Conservation (phyloP, 2,113 vertebrate genomes). For the Gallinago media region DNA sequence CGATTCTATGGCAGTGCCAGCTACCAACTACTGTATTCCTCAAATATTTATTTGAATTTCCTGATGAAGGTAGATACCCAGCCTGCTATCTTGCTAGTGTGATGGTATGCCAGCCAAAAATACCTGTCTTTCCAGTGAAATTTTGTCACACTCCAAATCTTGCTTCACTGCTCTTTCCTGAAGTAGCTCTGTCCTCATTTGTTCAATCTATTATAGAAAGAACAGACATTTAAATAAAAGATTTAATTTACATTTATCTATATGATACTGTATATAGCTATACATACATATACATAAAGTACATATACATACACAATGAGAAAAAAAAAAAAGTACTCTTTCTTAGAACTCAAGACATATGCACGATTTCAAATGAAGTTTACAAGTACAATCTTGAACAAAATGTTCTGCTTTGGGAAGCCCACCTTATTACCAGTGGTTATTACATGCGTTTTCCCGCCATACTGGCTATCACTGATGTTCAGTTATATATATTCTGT, state of each 20-base stretch:
- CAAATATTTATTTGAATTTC: background rate
- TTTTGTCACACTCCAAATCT: slow-evolving; percentile 97
- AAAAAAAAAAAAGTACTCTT: background rate
- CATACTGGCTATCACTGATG: fast-evolving
- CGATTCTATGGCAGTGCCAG: background rate
- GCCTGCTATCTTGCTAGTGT: background rate
- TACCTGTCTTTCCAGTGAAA: slow-evolving; percentile 97
- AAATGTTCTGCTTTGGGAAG: background rate
- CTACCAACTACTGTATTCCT: background rate
- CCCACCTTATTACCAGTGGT: background rate
- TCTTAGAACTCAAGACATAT: background rate
- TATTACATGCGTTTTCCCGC: background rate
- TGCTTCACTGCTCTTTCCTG: slow-evolving; percentile 93
- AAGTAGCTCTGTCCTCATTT: slow-evolving; percentile 93
- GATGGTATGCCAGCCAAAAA: background rate
- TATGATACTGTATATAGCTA: background rate
- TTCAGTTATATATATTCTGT: background rate
- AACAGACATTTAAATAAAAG: background rate
- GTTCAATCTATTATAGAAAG: slow-evolving; percentile 88
- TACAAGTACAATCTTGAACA: background rate
- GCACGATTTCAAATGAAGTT: background rate
- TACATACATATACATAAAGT: background rate
- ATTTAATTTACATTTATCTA: background rate
- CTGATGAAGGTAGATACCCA: background rate
- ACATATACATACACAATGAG: background rate